A percentile compares a stretch with the other conserved stretches of the same genome.
Evolutionary conservation across 1,140 invertebrate genomes (phyloP).

Genomic region (Scaptomyza pallida): DNA sequence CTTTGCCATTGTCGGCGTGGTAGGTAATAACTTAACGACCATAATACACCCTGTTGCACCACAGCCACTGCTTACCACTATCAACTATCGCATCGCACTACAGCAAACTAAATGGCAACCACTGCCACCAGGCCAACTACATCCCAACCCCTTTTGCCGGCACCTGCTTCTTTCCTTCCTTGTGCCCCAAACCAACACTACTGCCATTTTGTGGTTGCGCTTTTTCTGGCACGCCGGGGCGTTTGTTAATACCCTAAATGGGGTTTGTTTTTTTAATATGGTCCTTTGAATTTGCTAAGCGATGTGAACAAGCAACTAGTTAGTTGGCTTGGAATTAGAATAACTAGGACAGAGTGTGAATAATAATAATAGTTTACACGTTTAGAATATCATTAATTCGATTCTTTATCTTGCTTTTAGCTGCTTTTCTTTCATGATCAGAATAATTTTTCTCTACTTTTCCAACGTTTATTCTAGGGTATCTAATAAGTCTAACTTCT

Average conservation of each 20-base stretch:
- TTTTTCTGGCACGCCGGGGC: conserved; percentile 41
- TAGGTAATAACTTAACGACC: conserved; percentile 82
- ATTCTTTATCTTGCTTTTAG: no score
- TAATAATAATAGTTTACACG: no score
- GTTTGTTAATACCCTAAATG: conserved; percentile 31
- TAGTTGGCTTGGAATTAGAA: neutral
- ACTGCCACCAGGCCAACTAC: conserved; percentile 40
- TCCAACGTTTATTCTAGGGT: conserved; percentile 9
- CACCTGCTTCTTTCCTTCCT: conserved; percentile 4
- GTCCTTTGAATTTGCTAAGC: neutral
- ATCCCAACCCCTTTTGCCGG: conserved; percentile 25
- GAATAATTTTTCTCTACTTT: no score
- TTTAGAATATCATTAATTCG: neutral
- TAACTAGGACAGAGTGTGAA: neutral
- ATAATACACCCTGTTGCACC: conserved; percentile 82
- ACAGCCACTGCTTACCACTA: conserved; percentile 44
- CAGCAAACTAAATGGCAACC: conserved; percentile 22
- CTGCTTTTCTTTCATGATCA: no score
- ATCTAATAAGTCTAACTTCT: conserved; percentile 1
- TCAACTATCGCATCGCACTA: conserved; percentile 39
- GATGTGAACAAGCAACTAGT: no score
- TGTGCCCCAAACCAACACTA: neutral
- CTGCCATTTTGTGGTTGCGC: conserved; percentile 39
- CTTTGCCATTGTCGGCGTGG: conserved; percentile 74
- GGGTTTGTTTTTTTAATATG: neutral